Base-by-base conservation (phyloP, 1,140 invertebrate species). In the Apocrypta bakeri region DNA sequence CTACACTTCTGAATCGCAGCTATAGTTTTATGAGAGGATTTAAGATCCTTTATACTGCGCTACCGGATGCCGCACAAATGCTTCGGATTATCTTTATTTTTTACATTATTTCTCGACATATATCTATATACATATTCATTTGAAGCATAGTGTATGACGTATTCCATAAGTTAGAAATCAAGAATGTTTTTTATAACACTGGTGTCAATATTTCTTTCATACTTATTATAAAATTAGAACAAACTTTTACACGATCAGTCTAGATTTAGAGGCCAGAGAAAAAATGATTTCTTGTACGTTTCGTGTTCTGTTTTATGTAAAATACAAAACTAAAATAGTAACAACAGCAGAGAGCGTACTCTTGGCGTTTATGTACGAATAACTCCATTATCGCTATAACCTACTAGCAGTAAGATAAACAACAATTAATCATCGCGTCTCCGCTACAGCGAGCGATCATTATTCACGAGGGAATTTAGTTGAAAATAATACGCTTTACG, bases 401-500 rank as follows among this genome's bases (percentile, higher is more conserved):
- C 74, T 76, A 76, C 74, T 64, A 11, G 56, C 42, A 40, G 31
- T 17, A 17, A 76, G 74, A 76, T 76, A 76, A 76, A 76, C 74
- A 76, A 76, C 74, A 64, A 64, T 76, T 40, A 76, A 76, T 76
- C 74, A 76, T 63, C 56, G 14, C 33, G 74, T 64, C 74, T 37
- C 21, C 40, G 48, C 25, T 31, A 61, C 6, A 76, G 61, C 21
- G 31, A 33, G 33, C 31, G 63, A 25, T 63, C 56, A 76, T 76
- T 63, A 76, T 76, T 74, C 56, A 63, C 56, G 64, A 63, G 29
- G 12, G 24, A 74, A 56, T 74, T 48, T 56, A 25, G 33, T 31
- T 74, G 31, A 61, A 24, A 56, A 61, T 56, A 56, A 56, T 56
- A 56, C 48, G 48, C 48, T 56, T 17, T n/a, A 7, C 48, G 21